A percentile compares a stretch with the other conserved stretches of the same genome.
Evolutionary conservation across 2,888 invertebrate genomes (phyloP).

Genomic region (Lycophotia porphyrea): DNA sequence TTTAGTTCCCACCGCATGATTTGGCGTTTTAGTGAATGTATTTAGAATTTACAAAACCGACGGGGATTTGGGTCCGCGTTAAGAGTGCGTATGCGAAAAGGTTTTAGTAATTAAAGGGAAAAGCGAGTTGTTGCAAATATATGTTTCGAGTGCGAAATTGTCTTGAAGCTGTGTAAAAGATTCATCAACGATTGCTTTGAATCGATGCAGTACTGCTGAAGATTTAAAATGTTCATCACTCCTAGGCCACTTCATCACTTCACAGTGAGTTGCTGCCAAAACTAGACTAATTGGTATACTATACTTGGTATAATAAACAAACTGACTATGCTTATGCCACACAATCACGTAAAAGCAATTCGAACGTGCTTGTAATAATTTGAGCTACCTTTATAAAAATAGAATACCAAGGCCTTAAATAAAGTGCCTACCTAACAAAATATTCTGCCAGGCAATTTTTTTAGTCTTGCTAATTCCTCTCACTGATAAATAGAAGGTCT

Average conservation of each 20-base stretch:
- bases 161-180: background rate
- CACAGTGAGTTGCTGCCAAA: no score
- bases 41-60: constrained; percentile 21
- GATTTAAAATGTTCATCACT: no score
- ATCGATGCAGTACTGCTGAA: no score
- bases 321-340: no score
- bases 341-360: background rate
- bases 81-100: constrained; percentile 14
- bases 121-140: background rate
- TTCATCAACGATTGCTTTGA: no score
- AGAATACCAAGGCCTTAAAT: constrained; percentile 2
- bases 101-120: constrained; percentile 23
- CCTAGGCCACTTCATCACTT: no score
- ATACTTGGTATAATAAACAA: no score
- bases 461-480: constrained; percentile 43
- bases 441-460: constrained; percentile 44
- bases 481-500: constrained; percentile 61
- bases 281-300: no score
- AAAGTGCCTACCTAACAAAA: constrained; percentile 30
- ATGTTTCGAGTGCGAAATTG: background rate
- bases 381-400: no score
- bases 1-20: constrained; percentile 41
- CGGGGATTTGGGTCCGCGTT: background rate
- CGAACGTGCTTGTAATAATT: no score
- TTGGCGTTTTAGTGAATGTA: constrained; percentile 34